These are phyloP conservation scores for Hyles vespertilio DNA, from an alignment of 1,140 invertebrate genomes.

Conservation along the genomic window DNA sequence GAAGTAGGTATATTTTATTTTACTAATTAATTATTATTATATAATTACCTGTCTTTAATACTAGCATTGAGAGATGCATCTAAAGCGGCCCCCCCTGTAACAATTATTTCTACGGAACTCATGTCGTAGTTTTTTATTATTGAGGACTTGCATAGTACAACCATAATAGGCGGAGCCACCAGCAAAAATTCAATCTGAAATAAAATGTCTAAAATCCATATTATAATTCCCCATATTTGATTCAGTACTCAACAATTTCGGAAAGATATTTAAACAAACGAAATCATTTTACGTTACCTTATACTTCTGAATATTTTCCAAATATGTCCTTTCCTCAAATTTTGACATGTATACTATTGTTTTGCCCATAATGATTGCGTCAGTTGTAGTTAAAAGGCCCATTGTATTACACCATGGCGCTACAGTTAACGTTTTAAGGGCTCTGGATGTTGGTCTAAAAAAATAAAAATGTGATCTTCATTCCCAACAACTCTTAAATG, in stretches of 20 bases:
- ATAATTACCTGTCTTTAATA: conserved; percentile 39
- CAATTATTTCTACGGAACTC: conserved; percentile 47
- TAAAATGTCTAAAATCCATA: neutral
- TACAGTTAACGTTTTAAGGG: conserved; percentile 25
- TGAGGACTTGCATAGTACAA: conserved; percentile 44
- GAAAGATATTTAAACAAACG: neutral
- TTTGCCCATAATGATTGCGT: conserved; percentile 28
- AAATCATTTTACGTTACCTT: conserved; percentile 34
- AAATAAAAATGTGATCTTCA: too few species aligned
- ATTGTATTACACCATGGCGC: conserved; percentile 49
- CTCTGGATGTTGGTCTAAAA: neutral
- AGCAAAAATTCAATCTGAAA: conserved; percentile 49
- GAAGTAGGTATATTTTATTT: too few species aligned
- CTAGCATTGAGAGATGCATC: conserved; percentile 34
- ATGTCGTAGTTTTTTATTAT: conserved; percentile 44
- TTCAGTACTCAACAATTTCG: too few species aligned
- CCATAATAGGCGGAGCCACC: conserved; percentile 46
- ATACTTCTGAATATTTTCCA: conserved; percentile 60
- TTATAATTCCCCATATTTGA: neutral
- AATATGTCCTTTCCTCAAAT: conserved; percentile 48
- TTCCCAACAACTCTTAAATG: too few species aligned
- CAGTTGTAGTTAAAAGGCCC: conserved; percentile 32
- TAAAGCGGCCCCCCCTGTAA: conserved; percentile 52
- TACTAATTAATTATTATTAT: too few species aligned
- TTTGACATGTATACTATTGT: conserved; percentile 40